These are phyloP conservation scores for Eupithecia subfuscata DNA, from an alignment of 2,888 invertebrate genomes.

Conservation along the genomic window DNA sequence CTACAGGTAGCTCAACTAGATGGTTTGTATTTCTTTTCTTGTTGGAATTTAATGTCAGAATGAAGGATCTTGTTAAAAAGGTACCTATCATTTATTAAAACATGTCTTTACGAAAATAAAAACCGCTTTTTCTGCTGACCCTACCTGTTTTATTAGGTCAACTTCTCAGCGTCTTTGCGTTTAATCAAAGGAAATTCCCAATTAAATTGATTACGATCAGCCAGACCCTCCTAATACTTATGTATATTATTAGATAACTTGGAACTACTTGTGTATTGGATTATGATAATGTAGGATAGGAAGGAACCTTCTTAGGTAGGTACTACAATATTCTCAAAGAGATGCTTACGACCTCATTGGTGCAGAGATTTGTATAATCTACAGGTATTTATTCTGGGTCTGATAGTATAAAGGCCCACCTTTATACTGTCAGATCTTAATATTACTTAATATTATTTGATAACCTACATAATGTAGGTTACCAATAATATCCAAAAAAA, in stretches of 20 bases:
- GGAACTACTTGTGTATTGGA: constrained; percentile 34
- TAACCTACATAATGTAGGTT: too few relatives aligned
- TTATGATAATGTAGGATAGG: not conserved
- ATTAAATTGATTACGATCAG: constrained; percentile 83
- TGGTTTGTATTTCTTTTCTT: too few relatives aligned
- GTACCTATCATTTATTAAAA: too few relatives aligned
- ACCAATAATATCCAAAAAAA: too few relatives aligned
- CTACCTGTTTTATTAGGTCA: constrained; percentile 81
- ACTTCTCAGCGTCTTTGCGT: constrained; percentile 84
- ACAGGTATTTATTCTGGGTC: not conserved
- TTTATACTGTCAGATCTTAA: too few relatives aligned
- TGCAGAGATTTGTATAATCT: not conserved
- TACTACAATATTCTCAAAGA: not conserved
- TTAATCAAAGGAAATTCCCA: constrained; percentile 85
- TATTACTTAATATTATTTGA: too few relatives aligned
- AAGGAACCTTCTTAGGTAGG: not conserved
- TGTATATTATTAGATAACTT: constrained; percentile 38
- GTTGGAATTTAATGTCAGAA: too few relatives aligned
- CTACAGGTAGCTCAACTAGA: too few relatives aligned
- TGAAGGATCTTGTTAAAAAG: too few relatives aligned
- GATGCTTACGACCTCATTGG: not conserved
- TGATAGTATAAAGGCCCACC: too few relatives aligned
- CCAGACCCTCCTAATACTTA: constrained; percentile 40
- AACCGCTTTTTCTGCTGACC: constrained; percentile 53
- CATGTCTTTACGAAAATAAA: too few relatives aligned